phyloP scores from a whole-genome alignment of 2,888 invertebrate genomes.

The Autographa pulchrina region DNA sequence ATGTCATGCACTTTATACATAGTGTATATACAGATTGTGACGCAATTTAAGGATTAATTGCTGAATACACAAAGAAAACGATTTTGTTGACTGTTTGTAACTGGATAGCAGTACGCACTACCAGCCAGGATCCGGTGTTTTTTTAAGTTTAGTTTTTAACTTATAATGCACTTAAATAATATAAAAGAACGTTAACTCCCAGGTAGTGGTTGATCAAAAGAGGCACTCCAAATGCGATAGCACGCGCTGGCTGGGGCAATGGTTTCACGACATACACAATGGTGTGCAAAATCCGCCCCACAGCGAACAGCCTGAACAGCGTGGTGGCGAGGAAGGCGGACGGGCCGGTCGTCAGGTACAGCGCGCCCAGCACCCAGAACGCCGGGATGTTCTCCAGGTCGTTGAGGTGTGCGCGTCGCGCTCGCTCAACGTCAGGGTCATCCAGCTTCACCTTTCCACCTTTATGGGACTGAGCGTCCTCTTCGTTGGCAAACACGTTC shows the following conservation, averaged over 20 bases:
- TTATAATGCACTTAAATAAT: constrained; percentile 66
- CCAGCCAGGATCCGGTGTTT: constrained; percentile 9
- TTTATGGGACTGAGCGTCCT: constrained; percentile 67
- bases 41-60: too few relatives aligned
- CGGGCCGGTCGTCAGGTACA: constrained; percentile 90
- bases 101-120: constrained; percentile 26
- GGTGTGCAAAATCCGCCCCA: constrained; percentile 89
- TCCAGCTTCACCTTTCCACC: constrained; percentile 72
- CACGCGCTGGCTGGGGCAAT: constrained; percentile 88
- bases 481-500: constrained; percentile 77
- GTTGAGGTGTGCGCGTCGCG: constrained; percentile 91
- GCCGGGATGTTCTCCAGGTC: constrained; percentile 92
- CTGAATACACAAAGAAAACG: constrained; percentile 68
- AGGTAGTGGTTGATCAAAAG: constrained; percentile 74
- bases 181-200: constrained; percentile 71
- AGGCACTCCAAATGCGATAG: constrained; percentile 71
- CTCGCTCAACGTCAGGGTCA: constrained; percentile 80
- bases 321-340: constrained; percentile 66
- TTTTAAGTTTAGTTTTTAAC: background rate
- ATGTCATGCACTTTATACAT: background rate
- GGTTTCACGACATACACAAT: constrained; percentile 91
- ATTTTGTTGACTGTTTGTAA: constrained; percentile 27
- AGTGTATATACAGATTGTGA: too few relatives aligned
- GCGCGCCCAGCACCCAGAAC: constrained; percentile 89
- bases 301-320: constrained; percentile 84